A percentile compares a stretch with the other conserved stretches of the same genome.
Conservation (phyloP, 30 jellyfish, hydroid and myxozoan genomes). For the Turritopsis rubra region DNA sequence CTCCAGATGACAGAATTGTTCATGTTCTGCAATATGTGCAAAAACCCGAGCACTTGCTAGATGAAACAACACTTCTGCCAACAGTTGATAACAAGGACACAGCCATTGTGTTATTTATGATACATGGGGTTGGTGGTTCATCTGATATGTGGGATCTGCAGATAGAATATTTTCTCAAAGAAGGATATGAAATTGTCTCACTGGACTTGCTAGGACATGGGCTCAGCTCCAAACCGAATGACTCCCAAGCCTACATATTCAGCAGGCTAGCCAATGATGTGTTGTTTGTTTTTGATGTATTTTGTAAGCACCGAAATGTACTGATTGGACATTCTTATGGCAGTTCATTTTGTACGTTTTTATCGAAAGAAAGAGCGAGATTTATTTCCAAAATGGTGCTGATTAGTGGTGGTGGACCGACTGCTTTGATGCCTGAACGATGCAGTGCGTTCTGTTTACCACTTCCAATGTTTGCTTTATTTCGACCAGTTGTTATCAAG, state of each 20-base stretch:
- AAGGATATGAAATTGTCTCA: slow-evolving; percentile 75
- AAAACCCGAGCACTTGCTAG: neutral
- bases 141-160: slow-evolving; percentile 82
- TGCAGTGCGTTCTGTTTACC: slow-evolving; percentile 91
- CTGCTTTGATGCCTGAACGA: slow-evolving; percentile 76
- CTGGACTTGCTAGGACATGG: slow-evolving; percentile 97
- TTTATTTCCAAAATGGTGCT: slow-evolving; percentile 61
- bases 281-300: slow-evolving; percentile 62
- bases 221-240: slow-evolving; percentile 71
- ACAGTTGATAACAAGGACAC: neutral
- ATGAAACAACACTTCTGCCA: slow-evolving; percentile 12
- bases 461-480: slow-evolving; percentile 52
- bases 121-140: slow-evolving; percentile 98
- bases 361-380: slow-evolving; percentile 65
- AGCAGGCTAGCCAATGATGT: slow-evolving; percentile 68
- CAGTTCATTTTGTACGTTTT: slow-evolving; percentile 85
- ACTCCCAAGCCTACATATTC: slow-evolving; percentile 41
- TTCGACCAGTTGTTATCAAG: slow-evolving; percentile 59
- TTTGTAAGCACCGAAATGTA: slow-evolving; percentile 48
- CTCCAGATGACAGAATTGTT: slow-evolving; percentile 35
- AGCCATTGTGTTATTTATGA: slow-evolving; percentile 37
- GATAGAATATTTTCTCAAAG: slow-evolving; percentile 38
- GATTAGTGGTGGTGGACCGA: slow-evolving; percentile 98
- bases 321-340: slow-evolving; percentile 98
- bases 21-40: slow-evolving; percentile 58